A percentile compares a stretch with the other conserved stretches of the same genome.
phyloP scores from a whole-genome alignment of 2,113 vertebrate species.

The Nettapus auritus region DNA sequence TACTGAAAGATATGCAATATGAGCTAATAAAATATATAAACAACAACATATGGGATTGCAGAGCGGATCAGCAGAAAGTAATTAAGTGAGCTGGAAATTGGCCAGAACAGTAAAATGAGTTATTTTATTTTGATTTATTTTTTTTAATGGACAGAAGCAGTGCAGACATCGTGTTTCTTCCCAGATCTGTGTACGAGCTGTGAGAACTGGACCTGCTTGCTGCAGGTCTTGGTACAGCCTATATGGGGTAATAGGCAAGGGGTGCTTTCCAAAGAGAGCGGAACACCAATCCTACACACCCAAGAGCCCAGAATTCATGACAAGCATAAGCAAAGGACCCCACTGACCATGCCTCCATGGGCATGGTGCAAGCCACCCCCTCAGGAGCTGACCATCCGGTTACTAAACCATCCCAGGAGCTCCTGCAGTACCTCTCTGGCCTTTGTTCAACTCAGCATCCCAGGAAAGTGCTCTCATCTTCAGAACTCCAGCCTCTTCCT shows the following conservation, averaged over 20 bases:
- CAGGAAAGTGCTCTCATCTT: neutral
- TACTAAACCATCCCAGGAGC: neutral
- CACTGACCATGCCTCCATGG: rapidly evolving
- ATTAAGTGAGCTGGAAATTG: conserved; percentile 34
- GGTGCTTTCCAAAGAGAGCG: neutral
- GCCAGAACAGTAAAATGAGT: conserved; percentile 24
- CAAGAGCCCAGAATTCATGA: neutral
- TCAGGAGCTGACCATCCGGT: neutral
- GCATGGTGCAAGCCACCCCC: too few relatives aligned
- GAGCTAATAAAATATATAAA: conserved; percentile 47
- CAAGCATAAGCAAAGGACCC: neutral
- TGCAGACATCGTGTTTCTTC: neutral
- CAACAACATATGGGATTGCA: conserved; percentile 43
- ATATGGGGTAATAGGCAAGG: neutral
- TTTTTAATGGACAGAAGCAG: neutral
- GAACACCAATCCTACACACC: neutral
- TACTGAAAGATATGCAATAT: conserved; percentile 11
- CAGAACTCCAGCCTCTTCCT: neutral
- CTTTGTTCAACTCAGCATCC: neutral
- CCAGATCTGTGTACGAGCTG: rapidly evolving
- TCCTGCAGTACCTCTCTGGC: neutral
- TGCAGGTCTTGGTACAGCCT: too few relatives aligned
- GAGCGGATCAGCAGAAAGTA: neutral
- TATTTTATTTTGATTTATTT: neutral
- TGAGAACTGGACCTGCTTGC: too few relatives aligned